Evolutionary conservation across 2,113 vertebrate species (phyloP).

Genomic region (Arothron firmamentum): DNA sequence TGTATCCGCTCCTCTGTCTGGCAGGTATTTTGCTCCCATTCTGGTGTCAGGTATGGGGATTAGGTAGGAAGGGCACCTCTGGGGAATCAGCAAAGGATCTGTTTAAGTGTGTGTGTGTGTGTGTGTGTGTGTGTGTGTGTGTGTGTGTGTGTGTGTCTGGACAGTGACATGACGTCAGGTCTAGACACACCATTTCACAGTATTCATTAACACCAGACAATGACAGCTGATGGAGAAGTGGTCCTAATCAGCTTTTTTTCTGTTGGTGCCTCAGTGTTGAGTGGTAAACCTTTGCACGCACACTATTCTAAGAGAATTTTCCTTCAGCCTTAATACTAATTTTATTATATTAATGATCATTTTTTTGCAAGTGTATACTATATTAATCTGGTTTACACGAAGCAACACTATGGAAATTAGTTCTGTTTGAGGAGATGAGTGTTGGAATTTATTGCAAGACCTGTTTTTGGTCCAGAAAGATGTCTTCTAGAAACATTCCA

Average conservation of each 20-base stretch:
- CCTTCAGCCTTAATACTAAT: no score
- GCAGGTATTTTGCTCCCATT: slow-evolving; percentile 22
- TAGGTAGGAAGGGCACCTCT: slow-evolving; percentile 62
- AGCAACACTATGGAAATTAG: no score
- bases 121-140: slow-evolving; percentile 30
- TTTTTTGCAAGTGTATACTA: no score
- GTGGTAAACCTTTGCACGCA: slow-evolving; percentile 1
- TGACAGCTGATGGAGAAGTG: slow-evolving; percentile 67
- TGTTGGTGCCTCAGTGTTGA: slow-evolving; percentile 15
- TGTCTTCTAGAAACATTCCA: no score
- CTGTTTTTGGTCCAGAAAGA: no score
- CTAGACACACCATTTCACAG: slow-evolving; percentile 70
- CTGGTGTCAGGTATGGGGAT: slow-evolving; percentile 59
- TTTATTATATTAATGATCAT: no score
- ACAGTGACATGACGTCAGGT: slow-evolving; percentile 71
- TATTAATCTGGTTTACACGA: no score
- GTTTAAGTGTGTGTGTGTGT: slow-evolving; percentile 32
- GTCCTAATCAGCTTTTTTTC: slow-evolving; percentile 42
- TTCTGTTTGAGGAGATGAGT: no score
- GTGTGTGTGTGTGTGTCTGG: slow-evolving; percentile 49
- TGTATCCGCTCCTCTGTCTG: slow-evolving; percentile 24
- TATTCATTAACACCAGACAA: slow-evolving; percentile 59
- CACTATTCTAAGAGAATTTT: background rate
- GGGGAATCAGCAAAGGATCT: slow-evolving; percentile 50
- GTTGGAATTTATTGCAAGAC: no score